Evolutionary conservation across 2,797 vertebrate genomes (phyloP).

Genomic region (Cryptoprocta ferox): DNA sequence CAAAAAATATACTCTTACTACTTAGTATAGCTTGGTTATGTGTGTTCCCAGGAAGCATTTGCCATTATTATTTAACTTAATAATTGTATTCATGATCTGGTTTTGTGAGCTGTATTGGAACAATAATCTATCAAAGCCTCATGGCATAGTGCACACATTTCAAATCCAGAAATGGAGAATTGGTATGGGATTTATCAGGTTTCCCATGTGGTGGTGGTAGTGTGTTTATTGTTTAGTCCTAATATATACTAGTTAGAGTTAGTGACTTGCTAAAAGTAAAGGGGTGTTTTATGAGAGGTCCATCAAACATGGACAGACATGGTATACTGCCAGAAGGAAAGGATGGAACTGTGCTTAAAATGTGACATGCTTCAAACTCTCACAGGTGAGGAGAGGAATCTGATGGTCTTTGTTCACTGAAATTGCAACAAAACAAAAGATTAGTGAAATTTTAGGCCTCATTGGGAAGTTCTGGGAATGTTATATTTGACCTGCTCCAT

Average conservation of each 20-base stretch:
- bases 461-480: background rate
- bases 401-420: background rate
- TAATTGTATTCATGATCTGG: background rate
- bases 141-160: background rate
- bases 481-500: background rate
- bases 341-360: background rate
- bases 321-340: background rate
- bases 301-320: background rate
- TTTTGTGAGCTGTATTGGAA: background rate
- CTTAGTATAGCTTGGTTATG: background rate
- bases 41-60: background rate
- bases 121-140: background rate
- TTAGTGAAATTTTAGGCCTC: background rate
- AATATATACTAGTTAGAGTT: background rate
- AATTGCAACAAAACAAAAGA: background rate
- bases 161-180: background rate
- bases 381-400: background rate
- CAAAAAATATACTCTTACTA: background rate
- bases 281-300: background rate
- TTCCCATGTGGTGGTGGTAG: rapidly evolving
- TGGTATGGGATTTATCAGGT: background rate
- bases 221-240: background rate
- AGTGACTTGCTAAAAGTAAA: background rate
- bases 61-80: background rate
- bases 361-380: background rate